phyloP scores from a whole-genome alignment of 2,113 vertebrate species.

The Puntigrus tetrazona region DNA sequence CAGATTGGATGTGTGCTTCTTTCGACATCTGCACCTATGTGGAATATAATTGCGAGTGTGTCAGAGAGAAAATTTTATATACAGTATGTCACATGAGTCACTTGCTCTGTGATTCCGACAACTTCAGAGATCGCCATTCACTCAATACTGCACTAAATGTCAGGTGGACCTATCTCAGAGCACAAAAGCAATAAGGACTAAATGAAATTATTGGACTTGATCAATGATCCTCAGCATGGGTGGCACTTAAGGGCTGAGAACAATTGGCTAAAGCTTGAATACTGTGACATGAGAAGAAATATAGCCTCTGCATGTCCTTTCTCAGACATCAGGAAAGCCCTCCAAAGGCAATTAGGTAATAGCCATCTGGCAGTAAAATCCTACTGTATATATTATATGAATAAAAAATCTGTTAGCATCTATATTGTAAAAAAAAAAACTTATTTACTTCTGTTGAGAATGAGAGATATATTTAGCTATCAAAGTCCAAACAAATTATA shows the following conservation, averaged over 20 bases:
- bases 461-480: background rate
- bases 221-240: slow-evolving; percentile 4
- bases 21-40: background rate
- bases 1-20: background rate
- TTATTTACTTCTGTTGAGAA: background rate
- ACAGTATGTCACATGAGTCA: slow-evolving; percentile 22
- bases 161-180: background rate
- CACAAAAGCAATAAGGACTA: slow-evolving; percentile 12
- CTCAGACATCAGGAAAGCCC: background rate
- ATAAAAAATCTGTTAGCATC: background rate
- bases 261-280: background rate
- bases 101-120: slow-evolving; percentile 8
- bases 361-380: background rate
- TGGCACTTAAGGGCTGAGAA: slow-evolving; percentile 9
- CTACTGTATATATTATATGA: background rate
- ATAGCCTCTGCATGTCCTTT: background rate
- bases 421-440: background rate
- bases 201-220: slow-evolving; percentile 7
- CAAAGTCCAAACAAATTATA: background rate
- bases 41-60: background rate
- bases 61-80: background rate
- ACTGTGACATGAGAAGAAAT: background rate
- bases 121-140: slow-evolving; percentile 2
- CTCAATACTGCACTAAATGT: slow-evolving; percentile 27
- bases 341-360: background rate